Percentiles rank a stretch among this genome's conserved stretches.
Conservation (phyloP, 2,888 invertebrate species). For the Koerneria pararmatus region DNA sequence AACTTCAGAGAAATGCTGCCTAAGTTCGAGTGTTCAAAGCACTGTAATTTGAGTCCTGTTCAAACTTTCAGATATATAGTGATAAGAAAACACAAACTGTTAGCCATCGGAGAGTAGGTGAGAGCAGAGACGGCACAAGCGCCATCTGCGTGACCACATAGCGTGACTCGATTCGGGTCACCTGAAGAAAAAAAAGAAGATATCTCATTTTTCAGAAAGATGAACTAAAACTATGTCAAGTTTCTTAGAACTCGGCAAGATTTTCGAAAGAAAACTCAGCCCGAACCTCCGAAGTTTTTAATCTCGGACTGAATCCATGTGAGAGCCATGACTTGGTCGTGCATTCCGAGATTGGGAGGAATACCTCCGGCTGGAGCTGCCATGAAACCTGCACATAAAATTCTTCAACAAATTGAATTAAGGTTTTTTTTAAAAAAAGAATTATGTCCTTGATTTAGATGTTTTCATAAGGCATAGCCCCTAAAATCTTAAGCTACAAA, state of each 20-base stretch:
- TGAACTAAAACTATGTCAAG: too few relatives aligned
- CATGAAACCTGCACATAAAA: conserved; percentile 35
- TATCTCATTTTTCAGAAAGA: too few relatives aligned
- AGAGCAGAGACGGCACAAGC: conserved; percentile 47
- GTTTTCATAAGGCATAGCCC: too few relatives aligned
- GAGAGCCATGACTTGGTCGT: conserved; percentile 45
- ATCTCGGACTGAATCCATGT: conserved; percentile 28
- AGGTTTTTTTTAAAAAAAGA: too few relatives aligned
- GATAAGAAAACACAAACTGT: conserved; percentile 30
- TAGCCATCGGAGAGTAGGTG: conserved; percentile 40
- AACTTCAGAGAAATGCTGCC: neutral
- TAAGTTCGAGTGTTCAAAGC: neutral
- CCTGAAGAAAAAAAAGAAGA: conserved; percentile 57
- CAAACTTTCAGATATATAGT: neutral
- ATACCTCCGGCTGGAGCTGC: conserved; percentile 37
- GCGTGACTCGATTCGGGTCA: conserved; percentile 47
- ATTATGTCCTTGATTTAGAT: too few relatives aligned
- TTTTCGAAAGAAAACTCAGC: too few relatives aligned
- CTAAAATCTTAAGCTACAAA: too few relatives aligned
- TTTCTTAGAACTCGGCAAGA: too few relatives aligned
- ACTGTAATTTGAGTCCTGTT: neutral
- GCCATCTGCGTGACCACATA: conserved; percentile 48
- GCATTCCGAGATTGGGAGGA: conserved; percentile 50
- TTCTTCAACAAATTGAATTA: too few relatives aligned
- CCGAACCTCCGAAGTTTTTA: neutral